Conservation (phyloP, 2,113 vertebrate genomes). For the Corydoras sp. region DNA sequence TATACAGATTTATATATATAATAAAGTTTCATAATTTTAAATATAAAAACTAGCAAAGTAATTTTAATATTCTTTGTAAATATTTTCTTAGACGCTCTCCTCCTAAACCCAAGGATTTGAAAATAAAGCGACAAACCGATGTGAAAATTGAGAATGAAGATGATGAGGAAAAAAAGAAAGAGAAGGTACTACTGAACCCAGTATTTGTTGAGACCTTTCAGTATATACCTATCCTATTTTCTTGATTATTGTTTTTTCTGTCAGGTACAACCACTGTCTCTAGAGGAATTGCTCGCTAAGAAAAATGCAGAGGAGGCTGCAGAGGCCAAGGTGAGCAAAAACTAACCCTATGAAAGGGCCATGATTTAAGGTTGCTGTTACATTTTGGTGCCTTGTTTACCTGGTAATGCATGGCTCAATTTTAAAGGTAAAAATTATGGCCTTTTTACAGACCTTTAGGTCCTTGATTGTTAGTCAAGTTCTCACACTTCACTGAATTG, state of each 20-base stretch:
- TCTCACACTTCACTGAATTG: too few relatives aligned
- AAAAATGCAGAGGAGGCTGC: constrained; percentile 96
- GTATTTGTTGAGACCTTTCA: background rate
- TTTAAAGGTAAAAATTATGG: too few relatives aligned
- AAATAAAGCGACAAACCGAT: constrained; percentile 80
- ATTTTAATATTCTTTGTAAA: background rate
- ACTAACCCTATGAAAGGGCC: too few relatives aligned
- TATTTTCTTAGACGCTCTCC: constrained; percentile 67
- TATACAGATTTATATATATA: too few relatives aligned
- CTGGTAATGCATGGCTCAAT: too few relatives aligned
- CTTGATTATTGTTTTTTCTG: background rate
- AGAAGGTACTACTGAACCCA: constrained; percentile 62
- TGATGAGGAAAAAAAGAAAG: constrained; percentile 75
- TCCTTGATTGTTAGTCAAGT: too few relatives aligned
- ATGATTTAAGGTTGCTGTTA: too few relatives aligned
- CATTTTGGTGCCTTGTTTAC: too few relatives aligned
- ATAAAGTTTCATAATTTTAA: too few relatives aligned
- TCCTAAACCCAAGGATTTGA: constrained; percentile 79
- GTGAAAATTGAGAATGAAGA: constrained; percentile 83
- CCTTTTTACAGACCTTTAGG: too few relatives aligned
- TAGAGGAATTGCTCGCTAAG: constrained; percentile 94
- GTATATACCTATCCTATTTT: background rate
- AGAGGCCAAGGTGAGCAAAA: constrained; percentile 79
- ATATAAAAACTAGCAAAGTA: too few relatives aligned
- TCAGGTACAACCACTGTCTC: constrained; percentile 84